phyloP scores from a whole-genome alignment of 1,140 invertebrate species.

The Cherax quadricarinatus region DNA sequence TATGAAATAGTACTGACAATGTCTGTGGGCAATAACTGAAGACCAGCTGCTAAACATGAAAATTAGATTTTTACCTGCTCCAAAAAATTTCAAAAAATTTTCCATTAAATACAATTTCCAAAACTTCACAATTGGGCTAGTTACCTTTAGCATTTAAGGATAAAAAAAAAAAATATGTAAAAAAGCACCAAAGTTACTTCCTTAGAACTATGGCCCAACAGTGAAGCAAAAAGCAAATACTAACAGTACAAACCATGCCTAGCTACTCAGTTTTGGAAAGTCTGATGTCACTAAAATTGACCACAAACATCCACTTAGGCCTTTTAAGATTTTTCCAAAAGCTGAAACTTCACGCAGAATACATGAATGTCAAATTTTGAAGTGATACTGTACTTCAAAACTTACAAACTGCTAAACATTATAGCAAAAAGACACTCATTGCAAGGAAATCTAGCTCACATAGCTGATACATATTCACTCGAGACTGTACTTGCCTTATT shows the following conservation, averaged over 20 bases:
- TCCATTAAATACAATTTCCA: background rate
- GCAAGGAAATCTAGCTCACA: background rate
- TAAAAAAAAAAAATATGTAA: background rate
- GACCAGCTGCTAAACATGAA: background rate
- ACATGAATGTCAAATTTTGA: background rate
- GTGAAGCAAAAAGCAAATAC: background rate
- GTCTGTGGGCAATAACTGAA: background rate
- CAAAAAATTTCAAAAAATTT: background rate
- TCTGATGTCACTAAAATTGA: background rate
- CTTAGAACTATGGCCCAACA: background rate
- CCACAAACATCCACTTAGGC: background rate
- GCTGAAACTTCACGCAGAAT: background rate
- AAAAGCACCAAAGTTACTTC: constrained; percentile 20
- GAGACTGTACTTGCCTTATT: background rate
- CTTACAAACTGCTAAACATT: background rate
- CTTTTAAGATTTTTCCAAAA: background rate
- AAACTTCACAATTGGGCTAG: constrained; percentile 3
- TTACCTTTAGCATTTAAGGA: background rate
- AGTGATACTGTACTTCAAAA: background rate
- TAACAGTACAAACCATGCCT: background rate
- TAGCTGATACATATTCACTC: background rate
- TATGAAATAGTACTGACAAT: background rate
- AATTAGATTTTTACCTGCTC: background rate
- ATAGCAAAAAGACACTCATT: background rate
- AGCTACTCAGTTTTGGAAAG: background rate